Conservation (phyloP, 2,888 invertebrate genomes). For the Pemphredon lugubris region DNA sequence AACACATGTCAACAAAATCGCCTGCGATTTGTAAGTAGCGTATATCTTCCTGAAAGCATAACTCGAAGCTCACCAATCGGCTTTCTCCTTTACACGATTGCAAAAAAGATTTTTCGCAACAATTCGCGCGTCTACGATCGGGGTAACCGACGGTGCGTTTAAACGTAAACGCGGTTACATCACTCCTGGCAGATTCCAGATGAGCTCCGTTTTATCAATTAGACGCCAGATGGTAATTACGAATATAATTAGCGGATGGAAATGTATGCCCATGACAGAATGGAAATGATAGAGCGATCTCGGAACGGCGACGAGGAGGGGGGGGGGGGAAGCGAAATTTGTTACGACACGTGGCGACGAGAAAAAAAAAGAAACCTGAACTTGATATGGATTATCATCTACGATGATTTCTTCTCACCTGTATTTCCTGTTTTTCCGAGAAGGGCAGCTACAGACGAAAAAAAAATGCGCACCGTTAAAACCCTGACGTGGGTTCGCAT, state of each 20-base stretch:
- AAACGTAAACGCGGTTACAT: too few relatives aligned
- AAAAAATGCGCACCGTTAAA: conserved; percentile 67
- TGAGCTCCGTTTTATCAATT: too few relatives aligned
- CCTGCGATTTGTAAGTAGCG: neutral
- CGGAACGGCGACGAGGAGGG: neutral
- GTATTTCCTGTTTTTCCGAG: conserved; percentile 80
- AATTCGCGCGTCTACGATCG: too few relatives aligned
- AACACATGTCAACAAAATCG: conserved; percentile 6
- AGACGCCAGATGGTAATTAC: conserved; percentile 39
- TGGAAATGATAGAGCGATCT: neutral
- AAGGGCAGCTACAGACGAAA: conserved; percentile 77
- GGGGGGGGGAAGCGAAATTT: conserved; percentile 1
- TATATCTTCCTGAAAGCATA: conserved; percentile 8
- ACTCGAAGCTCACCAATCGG: conserved; percentile 21
- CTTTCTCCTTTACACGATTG: conserved; percentile 12
- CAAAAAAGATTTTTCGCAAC: conserved; percentile 5
- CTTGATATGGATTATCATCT: conserved; percentile 14
- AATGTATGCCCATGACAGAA: conserved; percentile 7
- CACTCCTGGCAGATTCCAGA: too few relatives aligned
- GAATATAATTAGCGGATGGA: conserved; percentile 23
- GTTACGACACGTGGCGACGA: conserved; percentile 14
- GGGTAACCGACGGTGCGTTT: too few relatives aligned
- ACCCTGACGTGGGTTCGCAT: conserved; percentile 40
- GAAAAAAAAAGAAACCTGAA: too few relatives aligned
- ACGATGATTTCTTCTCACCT: conserved; percentile 76